phyloP scores from a whole-genome alignment of 2,797 vertebrate species.

The Fundulus diaphanus region DNA sequence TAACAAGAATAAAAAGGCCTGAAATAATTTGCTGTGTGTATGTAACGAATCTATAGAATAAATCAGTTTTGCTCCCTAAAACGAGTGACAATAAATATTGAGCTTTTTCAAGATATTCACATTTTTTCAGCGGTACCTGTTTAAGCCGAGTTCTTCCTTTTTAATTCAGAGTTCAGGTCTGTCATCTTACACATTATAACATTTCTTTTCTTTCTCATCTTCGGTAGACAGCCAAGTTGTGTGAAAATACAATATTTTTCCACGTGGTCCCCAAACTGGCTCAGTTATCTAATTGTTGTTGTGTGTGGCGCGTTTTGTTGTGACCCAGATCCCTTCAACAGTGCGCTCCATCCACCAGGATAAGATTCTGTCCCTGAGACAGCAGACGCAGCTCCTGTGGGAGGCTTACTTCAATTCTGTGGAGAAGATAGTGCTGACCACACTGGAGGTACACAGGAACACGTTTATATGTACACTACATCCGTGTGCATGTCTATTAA shows the following conservation, averaged over 20 bases:
- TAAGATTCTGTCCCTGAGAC: slow-evolving; percentile 97
- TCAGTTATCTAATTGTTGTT: background rate
- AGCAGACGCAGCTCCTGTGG: slow-evolving; percentile 99
- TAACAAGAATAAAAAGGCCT: too few species aligned
- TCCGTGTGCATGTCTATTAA: too few species aligned
- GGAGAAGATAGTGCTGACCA: slow-evolving; percentile 98
- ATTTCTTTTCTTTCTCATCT: background rate
- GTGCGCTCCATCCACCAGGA: slow-evolving; percentile 99
- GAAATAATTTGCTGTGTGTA: too few species aligned
- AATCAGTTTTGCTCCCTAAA: too few species aligned
- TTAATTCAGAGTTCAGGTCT: background rate
- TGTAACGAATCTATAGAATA: too few species aligned
- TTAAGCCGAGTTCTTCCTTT: background rate
- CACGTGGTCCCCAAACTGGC: background rate
- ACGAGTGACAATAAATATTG: too few species aligned
- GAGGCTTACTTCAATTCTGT: slow-evolving; percentile 99
- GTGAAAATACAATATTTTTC: background rate
- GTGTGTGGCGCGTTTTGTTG: background rate
- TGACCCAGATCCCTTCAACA: slow-evolving; percentile 93
- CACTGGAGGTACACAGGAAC: slow-evolving; percentile 90
- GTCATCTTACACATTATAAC: background rate
- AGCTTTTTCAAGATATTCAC: too few species aligned
- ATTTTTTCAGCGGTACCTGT: too few species aligned
- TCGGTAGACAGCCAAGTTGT: background rate
- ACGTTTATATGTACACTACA: background rate